Evolutionary conservation across 2,888 invertebrate species (phyloP), one percentile per base, ranked within the genome.

Genomic region (Muscina levida): DNA sequence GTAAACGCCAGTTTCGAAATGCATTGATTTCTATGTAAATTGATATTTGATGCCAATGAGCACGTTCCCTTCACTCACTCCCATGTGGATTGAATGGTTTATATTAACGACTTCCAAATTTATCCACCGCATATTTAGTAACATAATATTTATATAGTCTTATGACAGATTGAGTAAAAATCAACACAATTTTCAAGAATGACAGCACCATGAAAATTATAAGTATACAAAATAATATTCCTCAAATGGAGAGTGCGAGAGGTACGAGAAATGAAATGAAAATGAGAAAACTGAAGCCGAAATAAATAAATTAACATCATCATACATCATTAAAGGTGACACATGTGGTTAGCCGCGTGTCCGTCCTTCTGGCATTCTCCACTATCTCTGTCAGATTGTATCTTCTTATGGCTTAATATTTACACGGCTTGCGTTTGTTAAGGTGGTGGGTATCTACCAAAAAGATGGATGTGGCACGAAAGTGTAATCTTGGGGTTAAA

Each of bases 251-350:
- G 13, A 59, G 17, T 15, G 15, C 15, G 3, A 46, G 6, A 19
- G 1, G 17, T 17, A 4, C 31, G 10, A 31, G 8, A 19, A 19
- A n/a, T 56, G 19, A 62, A 17, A 51, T 13, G 39, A 22, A 71
- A 59, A 42, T 8, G 53, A 8, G 11, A 57, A 57, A n/a, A 37
- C 6, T 17, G n/a, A 26, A 53, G 44, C 42, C 5, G 13, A 56
- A 62, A 24, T 24, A 67, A 59, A 77, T 56, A 74, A 74, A 74
- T 79, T 67, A 74, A 79, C 59, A 57, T 57, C 51, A 59, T 59
- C 68, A 72, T 78, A 73, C 48, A 79, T 79, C 71, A 79, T 71
- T 66, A 53, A 66, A 57, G 71, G 67, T 74, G 67, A 74, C 66
- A 74, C 44, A 39, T 56, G 26, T 65, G 10, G 37, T 13, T 42